A percentile compares a stretch with the other conserved stretches of the same genome.
phyloP scores from a whole-genome alignment of 2,797 vertebrate genomes.

The Huso huso region DNA sequence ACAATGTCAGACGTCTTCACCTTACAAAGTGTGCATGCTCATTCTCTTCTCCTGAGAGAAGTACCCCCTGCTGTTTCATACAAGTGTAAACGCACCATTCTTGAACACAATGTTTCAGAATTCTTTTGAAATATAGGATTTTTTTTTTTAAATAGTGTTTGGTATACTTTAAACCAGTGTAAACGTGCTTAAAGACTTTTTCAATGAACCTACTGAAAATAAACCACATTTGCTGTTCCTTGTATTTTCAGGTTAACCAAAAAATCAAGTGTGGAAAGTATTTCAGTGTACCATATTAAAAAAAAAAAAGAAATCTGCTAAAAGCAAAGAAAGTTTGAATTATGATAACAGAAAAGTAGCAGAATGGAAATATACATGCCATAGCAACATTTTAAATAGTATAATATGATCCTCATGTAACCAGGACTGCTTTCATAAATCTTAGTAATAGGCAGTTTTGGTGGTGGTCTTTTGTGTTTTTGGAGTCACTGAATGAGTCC shows the following conservation, averaged over 20 bases:
- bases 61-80: no score
- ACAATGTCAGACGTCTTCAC: no score
- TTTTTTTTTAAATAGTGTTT: not conserved
- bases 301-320: not conserved
- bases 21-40: no score
- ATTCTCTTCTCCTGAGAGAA: no score
- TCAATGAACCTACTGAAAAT: not conserved
- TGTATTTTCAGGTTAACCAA: not conserved
- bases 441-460: not conserved
- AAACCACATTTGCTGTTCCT: not conserved
- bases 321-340: not conserved
- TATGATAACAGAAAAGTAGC: not conserved
- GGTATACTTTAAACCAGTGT: not conserved
- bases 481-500: not conserved
- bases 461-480: conserved; percentile 7
- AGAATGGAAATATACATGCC: not conserved
- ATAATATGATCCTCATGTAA: conserved; percentile 16
- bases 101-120: no score
- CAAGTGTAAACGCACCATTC: no score
- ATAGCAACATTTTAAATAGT: conserved; percentile 8
- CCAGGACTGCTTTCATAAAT: not conserved
- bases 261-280: not conserved
- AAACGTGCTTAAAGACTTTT: not conserved
- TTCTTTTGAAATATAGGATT: not conserved
- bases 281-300: not conserved